These are phyloP conservation scores for Excalfactoria chinensis DNA, from an alignment of 2,113 vertebrate genomes.

Conservation along the genomic window DNA sequence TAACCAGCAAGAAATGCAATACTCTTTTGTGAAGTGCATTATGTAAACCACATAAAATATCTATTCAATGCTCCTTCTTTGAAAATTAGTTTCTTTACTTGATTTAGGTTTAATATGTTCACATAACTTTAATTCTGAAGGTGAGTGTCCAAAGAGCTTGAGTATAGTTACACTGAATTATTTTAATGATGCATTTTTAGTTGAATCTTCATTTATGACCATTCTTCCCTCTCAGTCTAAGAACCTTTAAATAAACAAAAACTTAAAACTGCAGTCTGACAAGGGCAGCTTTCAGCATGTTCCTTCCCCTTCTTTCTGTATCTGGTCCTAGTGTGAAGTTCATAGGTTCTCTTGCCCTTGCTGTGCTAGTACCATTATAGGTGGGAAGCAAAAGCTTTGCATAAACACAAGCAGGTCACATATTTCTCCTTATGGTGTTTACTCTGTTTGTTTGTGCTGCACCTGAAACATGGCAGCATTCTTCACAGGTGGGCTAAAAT, in stretches of 20 bases:
- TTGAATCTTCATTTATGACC: neutral
- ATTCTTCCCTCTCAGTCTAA: neutral
- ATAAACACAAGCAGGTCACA: neutral
- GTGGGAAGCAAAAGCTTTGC: neutral
- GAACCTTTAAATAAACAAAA: neutral
- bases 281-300: neutral
- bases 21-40: neutral
- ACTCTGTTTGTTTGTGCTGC: fast-evolving
- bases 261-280: neutral
- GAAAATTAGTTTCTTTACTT: neutral
- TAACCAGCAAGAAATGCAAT: neutral
- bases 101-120: neutral
- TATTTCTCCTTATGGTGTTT: neutral
- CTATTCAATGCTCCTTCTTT: neutral
- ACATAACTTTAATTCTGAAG: neutral
- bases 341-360: neutral
- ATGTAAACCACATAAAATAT: neutral
- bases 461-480: neutral
- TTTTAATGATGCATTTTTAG: neutral
- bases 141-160: neutral
- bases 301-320: neutral
- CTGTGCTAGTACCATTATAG: neutral
- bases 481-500: neutral
- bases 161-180: neutral
- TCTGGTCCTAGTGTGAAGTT: neutral